phyloP scores from a whole-genome alignment of 2,113 vertebrate genomes.

The Taxidea taxus region DNA sequence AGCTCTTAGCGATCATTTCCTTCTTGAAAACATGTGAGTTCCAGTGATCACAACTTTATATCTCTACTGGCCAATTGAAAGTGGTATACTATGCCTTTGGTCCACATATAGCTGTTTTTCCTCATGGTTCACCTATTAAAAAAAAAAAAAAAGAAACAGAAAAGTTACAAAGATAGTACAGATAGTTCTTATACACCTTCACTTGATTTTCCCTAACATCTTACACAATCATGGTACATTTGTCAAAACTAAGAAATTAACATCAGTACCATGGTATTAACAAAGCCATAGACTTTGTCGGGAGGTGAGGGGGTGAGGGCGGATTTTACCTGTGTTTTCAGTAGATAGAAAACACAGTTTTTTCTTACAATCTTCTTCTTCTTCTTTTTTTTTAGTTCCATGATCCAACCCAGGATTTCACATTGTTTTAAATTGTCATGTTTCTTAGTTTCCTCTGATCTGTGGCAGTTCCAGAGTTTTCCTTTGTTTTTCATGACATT shows the following conservation, averaged over 20 bases:
- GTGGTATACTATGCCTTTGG: neutral
- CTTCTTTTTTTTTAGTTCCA: neutral
- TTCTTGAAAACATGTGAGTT: neutral
- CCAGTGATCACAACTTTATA: neutral
- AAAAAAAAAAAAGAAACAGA: neutral
- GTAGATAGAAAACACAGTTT: too few relatives aligned
- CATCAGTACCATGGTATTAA: neutral
- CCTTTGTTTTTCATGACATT: neutral
- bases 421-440: neutral
- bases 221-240: neutral
- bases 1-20: neutral
- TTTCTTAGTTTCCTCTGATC: neutral
- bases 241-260: neutral
- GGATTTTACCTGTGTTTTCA: neutral
- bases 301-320: too few relatives aligned
- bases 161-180: neutral
- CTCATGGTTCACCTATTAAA: neutral
- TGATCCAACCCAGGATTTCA: neutral
- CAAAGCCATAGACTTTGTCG: neutral
- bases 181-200: neutral
- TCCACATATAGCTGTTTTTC: neutral
- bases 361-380: too few relatives aligned
- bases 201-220: neutral
- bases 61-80: neutral
- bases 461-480: neutral